phyloP scores from a whole-genome alignment of 2,797 vertebrate species.

The Mareca penelope region DNA sequence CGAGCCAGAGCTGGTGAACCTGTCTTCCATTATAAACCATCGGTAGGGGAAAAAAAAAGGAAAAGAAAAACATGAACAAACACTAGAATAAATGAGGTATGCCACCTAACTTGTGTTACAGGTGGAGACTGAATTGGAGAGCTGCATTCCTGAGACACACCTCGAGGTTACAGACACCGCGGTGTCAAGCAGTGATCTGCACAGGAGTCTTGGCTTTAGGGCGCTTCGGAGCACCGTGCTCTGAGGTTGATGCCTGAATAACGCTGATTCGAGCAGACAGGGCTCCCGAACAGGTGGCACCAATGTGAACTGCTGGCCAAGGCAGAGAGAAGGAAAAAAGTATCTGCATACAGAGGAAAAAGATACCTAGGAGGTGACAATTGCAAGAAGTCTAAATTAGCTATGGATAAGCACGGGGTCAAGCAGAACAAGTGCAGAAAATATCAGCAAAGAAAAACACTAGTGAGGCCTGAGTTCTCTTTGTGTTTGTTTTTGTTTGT shows the following conservation, averaged over 20 bases:
- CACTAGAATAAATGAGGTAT: background rate
- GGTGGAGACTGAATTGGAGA: background rate
- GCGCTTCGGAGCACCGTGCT: rapidly evolving
- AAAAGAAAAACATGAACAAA: background rate
- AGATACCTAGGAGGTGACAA: rapidly evolving
- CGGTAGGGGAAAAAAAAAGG: rapidly evolving
- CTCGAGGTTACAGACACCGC: background rate
- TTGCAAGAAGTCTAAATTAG: background rate
- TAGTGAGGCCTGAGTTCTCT: background rate
- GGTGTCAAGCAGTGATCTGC: background rate
- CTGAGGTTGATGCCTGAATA: background rate
- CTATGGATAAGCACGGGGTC: background rate
- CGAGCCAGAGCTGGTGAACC: background rate
- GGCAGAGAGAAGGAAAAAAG: background rate
- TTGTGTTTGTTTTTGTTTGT: no score
- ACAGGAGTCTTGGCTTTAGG: background rate
- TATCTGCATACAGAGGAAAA: rapidly evolving
- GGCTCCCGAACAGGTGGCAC: background rate
- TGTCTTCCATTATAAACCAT: background rate
- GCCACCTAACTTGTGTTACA: background rate
- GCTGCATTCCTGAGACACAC: background rate
- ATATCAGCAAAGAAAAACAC: background rate
- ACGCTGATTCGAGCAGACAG: background rate
- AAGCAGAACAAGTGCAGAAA: background rate
- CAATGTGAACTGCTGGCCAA: rapidly evolving